Evolutionary conservation across 2,797 vertebrate genomes (phyloP).

Genomic region (Enteromius anoplus): DNA sequence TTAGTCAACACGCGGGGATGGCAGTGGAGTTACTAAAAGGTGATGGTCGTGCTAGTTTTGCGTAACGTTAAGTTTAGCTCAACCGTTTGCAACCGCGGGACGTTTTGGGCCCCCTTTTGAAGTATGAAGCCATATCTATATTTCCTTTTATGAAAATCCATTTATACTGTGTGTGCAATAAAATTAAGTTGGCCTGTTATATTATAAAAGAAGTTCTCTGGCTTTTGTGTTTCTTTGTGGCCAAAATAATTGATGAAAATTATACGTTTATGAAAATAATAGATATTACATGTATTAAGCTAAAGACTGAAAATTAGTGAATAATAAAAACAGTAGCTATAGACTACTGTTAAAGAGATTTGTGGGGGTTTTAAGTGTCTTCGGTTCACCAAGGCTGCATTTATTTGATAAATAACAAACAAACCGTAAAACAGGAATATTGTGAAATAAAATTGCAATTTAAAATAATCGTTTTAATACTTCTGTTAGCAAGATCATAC

Average conservation of each 20-base stretch:
- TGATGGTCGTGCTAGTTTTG: constrained; percentile 27
- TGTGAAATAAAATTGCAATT: background rate
- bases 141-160: background rate
- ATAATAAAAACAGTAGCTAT: too few relatives aligned
- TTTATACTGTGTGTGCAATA: background rate
- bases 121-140: background rate
- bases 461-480: background rate
- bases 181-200: background rate
- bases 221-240: background rate
- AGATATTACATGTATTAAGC: background rate
- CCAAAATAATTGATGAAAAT: background rate
- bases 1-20: background rate
- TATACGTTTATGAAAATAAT: background rate
- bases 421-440: background rate
- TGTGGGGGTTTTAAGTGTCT: background rate
- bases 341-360: background rate
- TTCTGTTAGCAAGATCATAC: background rate
- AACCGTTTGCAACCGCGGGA: too few relatives aligned
- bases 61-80: background rate
- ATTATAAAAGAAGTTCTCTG: background rate
- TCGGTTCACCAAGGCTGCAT: background rate
- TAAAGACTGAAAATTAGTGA: background rate
- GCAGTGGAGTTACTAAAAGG: background rate
- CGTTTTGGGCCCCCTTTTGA: background rate
- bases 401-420: background rate